phyloP scores from a whole-genome alignment of 53 echinoderm and acorn worm species.

The Temnopleurus reevesii region DNA sequence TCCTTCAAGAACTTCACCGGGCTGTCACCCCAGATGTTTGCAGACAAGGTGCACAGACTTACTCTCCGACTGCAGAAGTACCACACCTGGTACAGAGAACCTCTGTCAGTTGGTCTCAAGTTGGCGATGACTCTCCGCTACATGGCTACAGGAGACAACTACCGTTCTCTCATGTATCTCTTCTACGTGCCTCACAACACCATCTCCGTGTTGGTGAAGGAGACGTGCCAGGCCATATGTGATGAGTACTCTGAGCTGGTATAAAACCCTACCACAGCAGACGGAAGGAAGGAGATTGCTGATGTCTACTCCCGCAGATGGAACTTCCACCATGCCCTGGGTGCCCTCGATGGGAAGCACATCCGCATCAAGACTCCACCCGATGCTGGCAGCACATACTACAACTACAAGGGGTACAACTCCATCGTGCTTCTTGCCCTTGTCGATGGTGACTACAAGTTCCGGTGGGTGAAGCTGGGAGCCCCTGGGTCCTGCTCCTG shows the following conservation, averaged over 20 bases:
- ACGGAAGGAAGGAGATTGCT: constrained; percentile 46
- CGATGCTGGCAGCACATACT: constrained; percentile 36
- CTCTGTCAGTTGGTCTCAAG: constrained; percentile 29
- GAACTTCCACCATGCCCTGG: constrained; percentile 59
- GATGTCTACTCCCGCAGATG: constrained; percentile 41
- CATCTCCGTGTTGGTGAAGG: not conserved
- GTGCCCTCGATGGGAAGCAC: constrained; percentile 68
- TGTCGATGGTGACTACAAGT: constrained; percentile 57
- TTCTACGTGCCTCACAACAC: constrained; percentile 58
- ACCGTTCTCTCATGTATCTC: not conserved
- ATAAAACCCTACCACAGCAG: constrained; percentile 26
- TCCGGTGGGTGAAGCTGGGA: constrained; percentile 49
- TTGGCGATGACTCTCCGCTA: constrained; percentile 55
- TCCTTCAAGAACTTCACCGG: too few relatives aligned
- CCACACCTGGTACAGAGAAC: too few relatives aligned
- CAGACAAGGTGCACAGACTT: too few relatives aligned
- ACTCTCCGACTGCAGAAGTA: too few relatives aligned
- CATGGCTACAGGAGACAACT: constrained; percentile 42
- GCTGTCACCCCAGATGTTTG: too few relatives aligned
- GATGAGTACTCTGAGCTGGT: constrained; percentile 30
- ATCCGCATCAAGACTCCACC: constrained; percentile 40
- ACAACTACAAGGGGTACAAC: constrained; percentile 61
- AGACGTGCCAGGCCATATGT: constrained; percentile 49
- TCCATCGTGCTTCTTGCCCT: constrained; percentile 48
- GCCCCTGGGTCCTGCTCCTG: constrained; percentile 9